phyloP scores from a whole-genome alignment of 64 coral and sea anemone genomes.

The Stichodactyla mertensii region DNA sequence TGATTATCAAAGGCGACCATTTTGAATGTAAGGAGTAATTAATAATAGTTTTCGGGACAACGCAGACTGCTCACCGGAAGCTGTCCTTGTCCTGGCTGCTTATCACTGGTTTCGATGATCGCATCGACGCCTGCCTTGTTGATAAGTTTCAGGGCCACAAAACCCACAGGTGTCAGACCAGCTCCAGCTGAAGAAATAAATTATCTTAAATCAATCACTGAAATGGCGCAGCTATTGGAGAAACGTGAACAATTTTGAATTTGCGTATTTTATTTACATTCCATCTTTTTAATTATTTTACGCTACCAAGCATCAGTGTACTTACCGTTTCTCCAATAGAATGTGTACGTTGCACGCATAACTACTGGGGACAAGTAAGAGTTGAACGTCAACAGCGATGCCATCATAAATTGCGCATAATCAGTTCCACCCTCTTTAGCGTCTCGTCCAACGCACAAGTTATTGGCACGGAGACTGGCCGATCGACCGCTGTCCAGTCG shows the following conservation, averaged over 20 bases:
- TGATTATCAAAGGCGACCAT: no score
- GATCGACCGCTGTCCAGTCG: conserved; percentile 13
- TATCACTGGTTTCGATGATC: conserved; percentile 51
- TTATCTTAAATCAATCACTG: background rate
- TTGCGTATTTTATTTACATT: no score
- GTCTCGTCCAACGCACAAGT: conserved; percentile 62
- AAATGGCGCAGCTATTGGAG: background rate
- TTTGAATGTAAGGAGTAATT: no score
- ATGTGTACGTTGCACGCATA: conserved; percentile 56
- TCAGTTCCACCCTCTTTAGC: conserved; percentile 12
- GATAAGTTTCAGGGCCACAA: conserved; percentile 28
- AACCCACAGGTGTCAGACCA: conserved; percentile 3
- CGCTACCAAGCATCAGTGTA: background rate
- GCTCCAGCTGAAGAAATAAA: conserved; percentile 11
- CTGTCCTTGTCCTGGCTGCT: conserved; percentile 18
- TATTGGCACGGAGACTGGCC: conserved; percentile 39
- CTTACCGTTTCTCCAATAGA: conserved; percentile 82
- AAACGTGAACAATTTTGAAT: background rate
- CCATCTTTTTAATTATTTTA: no score
- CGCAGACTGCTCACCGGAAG: conserved; percentile 14
- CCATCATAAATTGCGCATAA: conserved; percentile 61
- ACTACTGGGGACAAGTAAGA: conserved; percentile 43
- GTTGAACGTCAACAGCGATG: conserved; percentile 52
- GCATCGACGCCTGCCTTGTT: conserved; percentile 57
- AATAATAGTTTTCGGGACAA: no score